Evolutionary conservation across 2,113 vertebrate genomes (phyloP), one percentile per base, ranked within the genome.

Genomic region (Acanthisitta chloris): DNA sequence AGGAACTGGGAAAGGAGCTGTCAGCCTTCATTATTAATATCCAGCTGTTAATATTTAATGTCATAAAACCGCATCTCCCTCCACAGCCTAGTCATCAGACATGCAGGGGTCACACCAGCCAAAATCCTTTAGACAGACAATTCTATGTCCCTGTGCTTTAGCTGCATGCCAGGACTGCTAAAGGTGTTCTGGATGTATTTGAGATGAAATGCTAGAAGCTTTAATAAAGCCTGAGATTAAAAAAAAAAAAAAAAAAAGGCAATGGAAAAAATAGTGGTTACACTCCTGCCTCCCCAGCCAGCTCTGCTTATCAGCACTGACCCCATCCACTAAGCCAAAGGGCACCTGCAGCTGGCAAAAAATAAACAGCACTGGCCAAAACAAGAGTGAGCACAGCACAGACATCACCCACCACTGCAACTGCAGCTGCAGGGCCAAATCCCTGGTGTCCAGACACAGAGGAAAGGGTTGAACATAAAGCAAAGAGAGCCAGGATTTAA

Each of bases 21-120:
- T 98, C 98, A 99, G 98, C 98, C 98, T 99, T 98, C 98, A 98
- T 99, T 99, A 99, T 99, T 99, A 99, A 99, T 99, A 98, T 97
- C 98, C 97, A 97, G 96, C 98, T 98, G 98, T 99, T 99, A 99
- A 99, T 99, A 99, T 99, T 99, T 99, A 99, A 99, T 99, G 98
- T 98, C 98, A 98, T 98, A 98, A 98, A 99, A 98, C 98, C 95
- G 77, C 96, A 94, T 97, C 96, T 98, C 97, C 96, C 97, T 97
- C 97, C 96, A 9, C 97, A 93, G 94, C 96, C 77, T 94, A 96
- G 86, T 97, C 98, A 97, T 97, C 96, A 98, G 97, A 98, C 97
- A 97, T 93, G 87, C 96, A 96, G 55, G 72, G 97, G 98, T 98
- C 98, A 97, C 81, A 91, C 90, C 94, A 95, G 91, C 91, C 84